phyloP scores from a whole-genome alignment of 1,140 invertebrate species.

The Aporrectodea caliginosa region DNA sequence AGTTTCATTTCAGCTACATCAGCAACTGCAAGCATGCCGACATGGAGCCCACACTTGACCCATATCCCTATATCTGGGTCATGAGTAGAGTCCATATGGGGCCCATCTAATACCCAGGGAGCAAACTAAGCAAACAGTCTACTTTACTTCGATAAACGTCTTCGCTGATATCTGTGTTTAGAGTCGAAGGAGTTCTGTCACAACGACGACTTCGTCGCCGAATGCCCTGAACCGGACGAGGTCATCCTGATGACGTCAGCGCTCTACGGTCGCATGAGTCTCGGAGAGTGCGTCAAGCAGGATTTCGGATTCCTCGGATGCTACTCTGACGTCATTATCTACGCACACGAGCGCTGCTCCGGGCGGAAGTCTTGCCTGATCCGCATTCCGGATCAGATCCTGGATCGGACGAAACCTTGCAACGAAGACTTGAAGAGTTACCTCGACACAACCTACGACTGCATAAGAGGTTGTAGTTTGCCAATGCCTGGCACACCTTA shows the following conservation, averaged over 20 bases:
- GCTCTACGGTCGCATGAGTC: background rate
- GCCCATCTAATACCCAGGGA: too few relatives aligned
- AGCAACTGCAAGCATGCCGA: too few relatives aligned
- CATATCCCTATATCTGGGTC: too few relatives aligned
- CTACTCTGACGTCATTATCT: conserved; percentile 1
- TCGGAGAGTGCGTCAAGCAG: background rate
- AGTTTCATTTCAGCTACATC: too few relatives aligned
- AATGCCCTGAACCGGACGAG: background rate
- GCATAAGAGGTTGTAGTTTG: conserved; percentile 16
- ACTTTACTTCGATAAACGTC: too few relatives aligned
- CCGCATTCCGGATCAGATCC: background rate
- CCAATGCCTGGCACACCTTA: too few relatives aligned
- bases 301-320: conserved; percentile 21
- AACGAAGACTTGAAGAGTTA: conserved; percentile 19
- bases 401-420: conserved; percentile 17
- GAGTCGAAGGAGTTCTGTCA: conserved; percentile 4
- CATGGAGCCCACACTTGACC: too few relatives aligned
- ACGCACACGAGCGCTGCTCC: conserved; percentile 22
- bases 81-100: too few relatives aligned
- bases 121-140: too few relatives aligned
- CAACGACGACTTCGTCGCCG: conserved; percentile 5
- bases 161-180: background rate
- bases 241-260: conserved; percentile 13
- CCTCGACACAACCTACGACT: conserved; percentile 15
- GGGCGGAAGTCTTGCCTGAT: conserved; percentile 13